Conservation (phyloP, 1,140 invertebrate species). For the Aphelenchoides fujianensis region DNA sequence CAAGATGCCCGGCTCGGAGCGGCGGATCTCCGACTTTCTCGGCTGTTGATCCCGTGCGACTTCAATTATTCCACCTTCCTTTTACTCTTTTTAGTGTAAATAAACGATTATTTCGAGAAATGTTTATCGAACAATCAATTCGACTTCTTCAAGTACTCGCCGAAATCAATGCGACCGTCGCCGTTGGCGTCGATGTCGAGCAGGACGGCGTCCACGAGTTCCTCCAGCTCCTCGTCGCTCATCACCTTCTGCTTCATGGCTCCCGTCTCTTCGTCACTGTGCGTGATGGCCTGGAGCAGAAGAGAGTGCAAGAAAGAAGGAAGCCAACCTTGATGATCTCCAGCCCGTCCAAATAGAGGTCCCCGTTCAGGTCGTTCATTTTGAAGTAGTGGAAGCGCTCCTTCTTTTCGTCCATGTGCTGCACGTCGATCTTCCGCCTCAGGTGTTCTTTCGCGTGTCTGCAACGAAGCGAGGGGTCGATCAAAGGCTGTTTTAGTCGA, state of each 20-base stretch:
- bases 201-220: constrained; percentile 22
- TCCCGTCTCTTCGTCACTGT: not conserved
- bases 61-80: no score
- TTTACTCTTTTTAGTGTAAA: no score
- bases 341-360: not conserved
- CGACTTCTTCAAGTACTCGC: constrained; percentile 26
- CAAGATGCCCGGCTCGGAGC: constrained; percentile 30
- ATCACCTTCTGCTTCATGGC: not conserved
- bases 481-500: no score
- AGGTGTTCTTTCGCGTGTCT: no score
- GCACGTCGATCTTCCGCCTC: no score
- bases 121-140: no score
- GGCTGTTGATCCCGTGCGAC: no score
- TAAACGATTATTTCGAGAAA: no score
- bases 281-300: not conserved
- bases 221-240: constrained; percentile 21
- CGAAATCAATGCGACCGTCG: constrained; percentile 22
- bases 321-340: not conserved
- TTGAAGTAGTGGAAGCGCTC: constrained; percentile 27
- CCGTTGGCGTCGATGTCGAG: constrained; percentile 23
- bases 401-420: no score
- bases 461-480: no score
- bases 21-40: constrained; percentile 5
- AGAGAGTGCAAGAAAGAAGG: not conserved
- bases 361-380: constrained; percentile 13